A percentile compares a stretch with the other conserved stretches of the same genome.
Conservation (phyloP, 2,888 invertebrate species). For the Melanostoma scalare region DNA sequence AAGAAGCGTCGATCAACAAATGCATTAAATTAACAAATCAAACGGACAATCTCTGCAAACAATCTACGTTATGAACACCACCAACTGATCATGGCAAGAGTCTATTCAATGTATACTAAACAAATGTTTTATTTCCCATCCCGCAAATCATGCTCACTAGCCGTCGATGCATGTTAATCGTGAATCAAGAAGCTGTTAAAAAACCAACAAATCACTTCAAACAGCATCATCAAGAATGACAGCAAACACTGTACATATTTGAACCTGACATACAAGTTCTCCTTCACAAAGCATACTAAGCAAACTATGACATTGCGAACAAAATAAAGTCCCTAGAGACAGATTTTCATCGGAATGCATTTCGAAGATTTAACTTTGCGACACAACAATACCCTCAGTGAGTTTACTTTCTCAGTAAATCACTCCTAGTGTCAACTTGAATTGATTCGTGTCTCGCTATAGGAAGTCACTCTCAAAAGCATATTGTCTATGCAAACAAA, state of each 20-base stretch:
- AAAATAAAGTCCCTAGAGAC: conserved; percentile 41
- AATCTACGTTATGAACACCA: not conserved
- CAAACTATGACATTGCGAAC: conserved; percentile 13
- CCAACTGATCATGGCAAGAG: conserved; percentile 44
- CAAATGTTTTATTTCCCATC: conserved; percentile 41
- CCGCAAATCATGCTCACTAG: conserved; percentile 2
- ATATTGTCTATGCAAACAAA: conserved; percentile 27
- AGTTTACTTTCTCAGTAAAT: not conserved
- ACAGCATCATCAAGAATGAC: conserved; percentile 12
- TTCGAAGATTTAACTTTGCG: conserved; percentile 35
- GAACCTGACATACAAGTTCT: conserved; percentile 46
- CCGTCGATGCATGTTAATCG: conserved; percentile 49
- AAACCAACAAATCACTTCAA: conserved; percentile 18
- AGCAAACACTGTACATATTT: conserved; percentile 44
- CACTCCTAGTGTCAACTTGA: not conserved
- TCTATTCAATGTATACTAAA: conserved; percentile 9
- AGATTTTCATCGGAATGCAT: conserved; percentile 58
- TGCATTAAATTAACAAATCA: conserved; percentile 34
- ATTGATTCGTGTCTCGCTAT: conserved; percentile 33
- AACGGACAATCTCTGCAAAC: not conserved
- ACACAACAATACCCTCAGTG: not conserved
- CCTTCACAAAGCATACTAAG: conserved; percentile 33
- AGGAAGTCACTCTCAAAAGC: not conserved
- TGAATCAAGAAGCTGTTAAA: conserved; percentile 17
- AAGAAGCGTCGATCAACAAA: conserved; percentile 19